Conservation (phyloP, 2,888 invertebrate genomes). For the Anarsia innoxiella region DNA sequence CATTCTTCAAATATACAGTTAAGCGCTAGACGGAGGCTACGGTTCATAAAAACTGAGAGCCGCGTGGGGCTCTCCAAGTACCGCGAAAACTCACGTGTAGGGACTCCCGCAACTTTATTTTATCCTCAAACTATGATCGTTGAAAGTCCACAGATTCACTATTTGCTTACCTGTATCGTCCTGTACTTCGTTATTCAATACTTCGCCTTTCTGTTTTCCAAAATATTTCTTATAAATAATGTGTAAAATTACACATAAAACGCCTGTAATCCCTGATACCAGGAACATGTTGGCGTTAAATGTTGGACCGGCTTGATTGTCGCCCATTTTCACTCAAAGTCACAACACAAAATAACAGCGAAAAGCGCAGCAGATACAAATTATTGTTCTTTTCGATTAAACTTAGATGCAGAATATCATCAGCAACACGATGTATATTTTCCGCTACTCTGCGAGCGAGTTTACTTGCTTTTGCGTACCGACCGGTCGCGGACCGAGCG, state of each 20-base stretch:
- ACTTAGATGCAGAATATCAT: no score
- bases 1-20: no score
- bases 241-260: slow-evolving; percentile 52
- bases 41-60: no score
- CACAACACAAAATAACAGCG: slow-evolving; percentile 27
- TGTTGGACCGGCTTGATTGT: slow-evolving; percentile 51
- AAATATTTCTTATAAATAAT: slow-evolving; percentile 54
- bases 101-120: not conserved
- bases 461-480: no score
- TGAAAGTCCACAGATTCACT: slow-evolving; percentile 14
- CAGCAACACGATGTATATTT: no score
- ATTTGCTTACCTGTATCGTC: slow-evolving; percentile 47
- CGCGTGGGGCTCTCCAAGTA: slow-evolving; percentile 18
- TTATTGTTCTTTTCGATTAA: no score
- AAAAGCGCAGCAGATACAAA: slow-evolving; percentile 24
- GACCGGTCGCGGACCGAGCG: no score
- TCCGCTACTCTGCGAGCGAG: no score
- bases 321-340: slow-evolving; percentile 65
- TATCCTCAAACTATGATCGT: not conserved
- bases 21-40: no score
- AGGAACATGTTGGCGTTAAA: slow-evolving; percentile 43
- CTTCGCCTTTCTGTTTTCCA: slow-evolving; percentile 51
- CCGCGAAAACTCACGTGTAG: slow-evolving; percentile 2
- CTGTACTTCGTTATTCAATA: slow-evolving; percentile 47
- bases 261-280: slow-evolving; percentile 41